phyloP scores from a whole-genome alignment of 2,797 vertebrate species.

The Gallinago nigripennis region DNA sequence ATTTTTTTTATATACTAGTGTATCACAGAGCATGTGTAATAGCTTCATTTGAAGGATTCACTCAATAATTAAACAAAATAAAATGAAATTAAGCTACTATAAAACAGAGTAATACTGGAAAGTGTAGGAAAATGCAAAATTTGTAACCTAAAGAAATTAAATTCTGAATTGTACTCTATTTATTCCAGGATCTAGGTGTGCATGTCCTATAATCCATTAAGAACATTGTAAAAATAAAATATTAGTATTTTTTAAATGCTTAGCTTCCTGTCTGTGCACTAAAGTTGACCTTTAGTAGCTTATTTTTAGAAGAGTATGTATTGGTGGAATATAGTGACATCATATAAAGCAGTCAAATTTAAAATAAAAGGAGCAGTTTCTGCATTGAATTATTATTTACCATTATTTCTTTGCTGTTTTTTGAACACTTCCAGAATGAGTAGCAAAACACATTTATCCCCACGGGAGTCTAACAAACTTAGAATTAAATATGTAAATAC shows the following conservation, averaged over 20 bases:
- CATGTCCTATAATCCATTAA: not conserved
- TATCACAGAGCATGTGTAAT: not conserved
- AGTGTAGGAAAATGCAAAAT: not conserved
- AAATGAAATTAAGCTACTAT: not conserved
- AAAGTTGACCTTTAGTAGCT: not conserved
- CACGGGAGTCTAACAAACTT: not conserved
- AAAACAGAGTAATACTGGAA: not conserved
- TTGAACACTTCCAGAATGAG: not conserved
- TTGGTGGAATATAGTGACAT: not conserved
- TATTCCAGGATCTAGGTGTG: not conserved
- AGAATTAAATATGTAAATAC: constrained; percentile 4
- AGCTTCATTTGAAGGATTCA: not conserved
- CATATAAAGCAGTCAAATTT: not conserved
- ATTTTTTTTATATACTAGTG: not conserved
- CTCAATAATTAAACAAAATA: not conserved
- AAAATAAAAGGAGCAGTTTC: not conserved
- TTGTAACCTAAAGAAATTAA: not conserved
- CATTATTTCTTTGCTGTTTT: not conserved
- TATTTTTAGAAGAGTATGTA: not conserved
- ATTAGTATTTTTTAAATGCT: not conserved
- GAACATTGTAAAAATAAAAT: not conserved
- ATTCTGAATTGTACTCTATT: not conserved
- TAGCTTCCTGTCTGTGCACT: not conserved
- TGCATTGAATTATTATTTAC: not conserved
- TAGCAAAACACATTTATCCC: not conserved